Conservation (phyloP, 2,888 invertebrate species). For the Stenodera caucasica region DNA sequence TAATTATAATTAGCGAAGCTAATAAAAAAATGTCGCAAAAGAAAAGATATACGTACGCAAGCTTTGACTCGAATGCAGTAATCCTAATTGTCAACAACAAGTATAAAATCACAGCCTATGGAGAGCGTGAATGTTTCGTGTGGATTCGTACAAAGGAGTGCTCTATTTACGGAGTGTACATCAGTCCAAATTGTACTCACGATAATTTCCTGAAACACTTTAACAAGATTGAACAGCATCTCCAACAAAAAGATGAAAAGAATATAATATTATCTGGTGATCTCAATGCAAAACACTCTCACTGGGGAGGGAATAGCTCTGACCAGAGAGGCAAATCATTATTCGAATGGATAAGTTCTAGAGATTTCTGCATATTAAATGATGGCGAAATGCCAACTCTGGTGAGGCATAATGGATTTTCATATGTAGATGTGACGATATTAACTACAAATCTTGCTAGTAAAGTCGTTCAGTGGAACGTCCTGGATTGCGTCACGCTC, state of each 20-base stretch:
- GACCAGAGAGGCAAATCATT: background rate
- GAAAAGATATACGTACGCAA: no score
- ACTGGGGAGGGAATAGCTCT: background rate
- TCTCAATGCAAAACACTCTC: background rate
- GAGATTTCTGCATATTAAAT: background rate
- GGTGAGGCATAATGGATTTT: background rate
- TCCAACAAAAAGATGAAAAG: background rate
- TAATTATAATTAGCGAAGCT: no score
- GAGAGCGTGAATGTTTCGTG: background rate
- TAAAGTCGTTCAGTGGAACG: no score
- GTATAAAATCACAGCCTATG: no score
- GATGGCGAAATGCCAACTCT: constrained; percentile 4
- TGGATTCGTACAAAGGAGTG: background rate
- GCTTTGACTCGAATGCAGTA: no score
- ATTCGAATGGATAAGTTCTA: background rate
- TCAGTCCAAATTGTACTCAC: background rate
- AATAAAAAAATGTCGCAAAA: no score
- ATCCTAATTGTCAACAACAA: no score
- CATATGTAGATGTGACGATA: background rate
- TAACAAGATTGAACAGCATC: background rate
- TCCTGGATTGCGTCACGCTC: background rate
- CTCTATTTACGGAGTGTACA: background rate
- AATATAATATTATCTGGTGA: background rate
- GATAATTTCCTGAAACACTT: background rate
- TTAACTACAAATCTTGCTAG: no score